Evolutionary conservation across 2,113 vertebrate species (phyloP), one percentile per base, ranked within the genome.

Genomic region (Triplophysa rosa): DNA sequence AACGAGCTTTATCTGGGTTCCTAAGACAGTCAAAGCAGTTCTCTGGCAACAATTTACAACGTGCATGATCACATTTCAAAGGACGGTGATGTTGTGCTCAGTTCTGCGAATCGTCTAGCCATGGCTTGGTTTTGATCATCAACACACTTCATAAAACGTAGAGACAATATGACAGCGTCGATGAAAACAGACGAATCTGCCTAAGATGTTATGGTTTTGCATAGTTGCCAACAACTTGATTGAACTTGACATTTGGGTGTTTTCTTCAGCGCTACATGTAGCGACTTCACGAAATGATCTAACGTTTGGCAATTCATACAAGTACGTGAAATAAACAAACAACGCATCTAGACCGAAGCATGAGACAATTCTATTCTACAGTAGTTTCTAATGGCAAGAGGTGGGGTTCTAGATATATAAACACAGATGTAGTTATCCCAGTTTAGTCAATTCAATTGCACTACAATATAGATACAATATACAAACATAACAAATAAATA

Each of bases 401-500:
- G 87, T 89, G 92, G 89, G 87, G 84, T 89, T 80, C 85, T 85
- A 85, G 83, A 86, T 84, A 90, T 84, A 90, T 83, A 88, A 83
- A 87, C 77, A 87, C 69, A 84, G 83, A 76, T 81, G 72, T 87
- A 84, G 84, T 89, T 91, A 87, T 93, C 93, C 91, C 88, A 91
- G 89, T 91, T 92, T 85, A 88, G 77, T 72, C 75, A 37, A 89
- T 86, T 89, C 78, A 86, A 93, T 93, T 93, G 91, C 92, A 93
- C 91, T 64, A 71, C n/a, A n/a, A n/a, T n/a, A n/a, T n/a, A 33
- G 45, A 80, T 40, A 73, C 62, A 37, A 88, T 88, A 83, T 84
- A 85, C 89, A 72, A 67, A 85, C 78, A 90, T 89, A 83, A 89
- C 88, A 86, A 93, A 93, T 93, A 94, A 92, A 92, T 92, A 93